phyloP scores from a whole-genome alignment of 2,797 vertebrate genomes.

The Syndactyla subalaris region DNA sequence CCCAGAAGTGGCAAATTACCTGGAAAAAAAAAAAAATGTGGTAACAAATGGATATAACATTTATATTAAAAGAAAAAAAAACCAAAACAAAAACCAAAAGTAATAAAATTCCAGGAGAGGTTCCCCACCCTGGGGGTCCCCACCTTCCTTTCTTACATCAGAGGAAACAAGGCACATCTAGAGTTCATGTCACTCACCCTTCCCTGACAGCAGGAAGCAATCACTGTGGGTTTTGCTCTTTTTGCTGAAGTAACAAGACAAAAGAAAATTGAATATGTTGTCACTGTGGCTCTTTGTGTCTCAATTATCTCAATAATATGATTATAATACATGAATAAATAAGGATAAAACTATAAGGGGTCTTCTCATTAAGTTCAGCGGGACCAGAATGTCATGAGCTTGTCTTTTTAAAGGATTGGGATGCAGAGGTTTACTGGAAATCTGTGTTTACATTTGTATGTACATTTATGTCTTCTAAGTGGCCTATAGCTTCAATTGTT shows the following conservation, averaged over 20 bases:
- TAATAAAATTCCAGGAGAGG: not conserved
- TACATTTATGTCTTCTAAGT: not conserved
- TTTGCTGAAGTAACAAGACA: not conserved
- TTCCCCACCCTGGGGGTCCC: not conserved
- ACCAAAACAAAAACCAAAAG: not conserved
- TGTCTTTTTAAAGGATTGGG: not conserved
- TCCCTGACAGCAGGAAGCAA: not conserved
- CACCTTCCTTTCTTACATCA: not conserved
- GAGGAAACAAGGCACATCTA: not conserved
- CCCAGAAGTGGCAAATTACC: not conserved
- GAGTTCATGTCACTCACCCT: not conserved
- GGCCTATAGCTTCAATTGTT: not conserved
- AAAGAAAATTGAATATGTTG: not conserved
- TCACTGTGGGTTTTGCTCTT: not conserved
- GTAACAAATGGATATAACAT: not conserved
- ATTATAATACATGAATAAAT: not conserved
- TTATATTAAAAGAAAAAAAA: not conserved
- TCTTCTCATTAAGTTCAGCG: not conserved
- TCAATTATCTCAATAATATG: not conserved
- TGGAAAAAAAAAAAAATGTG: not conserved
- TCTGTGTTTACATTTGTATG: not conserved
- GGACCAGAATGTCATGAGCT: not conserved
- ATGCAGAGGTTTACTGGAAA: not conserved
- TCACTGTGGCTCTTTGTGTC: not conserved
- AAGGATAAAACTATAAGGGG: not conserved